Conservation (phyloP, 2,888 invertebrate genomes). For the Drosophila borealis region DNA sequence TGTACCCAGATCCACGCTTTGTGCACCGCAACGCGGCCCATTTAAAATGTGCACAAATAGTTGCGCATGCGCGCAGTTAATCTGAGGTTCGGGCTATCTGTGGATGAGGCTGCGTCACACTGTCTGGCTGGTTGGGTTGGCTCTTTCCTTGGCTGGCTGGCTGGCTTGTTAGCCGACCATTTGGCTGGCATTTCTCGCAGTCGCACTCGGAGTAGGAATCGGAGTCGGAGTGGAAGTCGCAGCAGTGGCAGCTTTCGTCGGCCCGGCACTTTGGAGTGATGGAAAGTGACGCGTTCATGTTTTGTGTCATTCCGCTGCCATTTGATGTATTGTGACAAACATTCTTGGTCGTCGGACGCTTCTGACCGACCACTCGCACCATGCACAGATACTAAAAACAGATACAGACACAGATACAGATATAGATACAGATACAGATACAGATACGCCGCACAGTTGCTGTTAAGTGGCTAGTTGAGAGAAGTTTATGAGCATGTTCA, state of each 20-base stretch:
- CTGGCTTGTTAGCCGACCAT: conserved; percentile 63
- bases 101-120: conserved; percentile 72
- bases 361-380: conserved; percentile 10
- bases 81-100: conserved; percentile 53
- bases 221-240: conserved; percentile 5
- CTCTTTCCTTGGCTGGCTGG: conserved; percentile 28
- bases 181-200: conserved; percentile 58
- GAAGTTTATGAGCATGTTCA: conserved; percentile 52
- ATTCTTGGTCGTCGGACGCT: conserved; percentile 60
- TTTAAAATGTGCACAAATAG: conserved; percentile 82
- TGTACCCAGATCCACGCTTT: conserved; percentile 59
- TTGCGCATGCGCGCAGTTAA: conserved; percentile 79
- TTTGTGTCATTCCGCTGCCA: conserved; percentile 82
- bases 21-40: conserved; percentile 70
- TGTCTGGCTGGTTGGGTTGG: conserved; percentile 62
- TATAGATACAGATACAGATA: conserved; percentile 26
- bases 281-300: conserved; percentile 84
- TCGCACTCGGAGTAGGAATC: conserved; percentile 6
- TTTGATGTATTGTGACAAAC: conserved; percentile 84
- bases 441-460: conserved; percentile 23
- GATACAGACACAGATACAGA: conserved; percentile 7
- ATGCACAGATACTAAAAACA: conserved; percentile 16
- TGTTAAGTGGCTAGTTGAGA: conserved; percentile 39
- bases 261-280: conserved; percentile 83
- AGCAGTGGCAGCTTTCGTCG: conserved; percentile 58